Conservation (phyloP, 2,888 invertebrate species). For the Junonia oenone region DNA sequence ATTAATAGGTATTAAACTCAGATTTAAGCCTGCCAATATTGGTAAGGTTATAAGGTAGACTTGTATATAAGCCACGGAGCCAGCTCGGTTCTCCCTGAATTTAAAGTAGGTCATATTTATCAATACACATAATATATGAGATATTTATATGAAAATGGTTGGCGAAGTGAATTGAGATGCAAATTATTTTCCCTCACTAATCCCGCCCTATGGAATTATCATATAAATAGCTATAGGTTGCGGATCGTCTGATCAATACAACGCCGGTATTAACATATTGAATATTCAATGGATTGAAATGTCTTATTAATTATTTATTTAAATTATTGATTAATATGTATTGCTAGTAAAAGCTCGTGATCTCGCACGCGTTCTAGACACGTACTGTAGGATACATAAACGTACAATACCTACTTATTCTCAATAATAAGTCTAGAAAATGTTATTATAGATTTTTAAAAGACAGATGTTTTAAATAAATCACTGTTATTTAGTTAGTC, state of each 20-base stretch:
- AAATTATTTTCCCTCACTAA: conserved; percentile 25
- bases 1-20: no score
- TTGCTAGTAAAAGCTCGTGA: not conserved
- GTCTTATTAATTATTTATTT: not conserved
- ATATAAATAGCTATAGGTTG: conserved; percentile 20
- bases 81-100: no score
- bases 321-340: not conserved
- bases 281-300: conserved; percentile 13
- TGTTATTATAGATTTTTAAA: no score
- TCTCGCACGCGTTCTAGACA: no score
- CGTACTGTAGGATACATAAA: no score
- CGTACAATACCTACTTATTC: no score
- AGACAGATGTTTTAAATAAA: no score
- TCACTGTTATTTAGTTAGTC: not conserved
- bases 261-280: conserved; percentile 15
- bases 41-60: not conserved
- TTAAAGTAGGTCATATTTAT: no score
- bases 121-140: not conserved
- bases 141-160: not conserved
- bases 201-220: conserved; percentile 21
- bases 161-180: conserved; percentile 21
- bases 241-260: conserved; percentile 12
- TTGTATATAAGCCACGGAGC: no score
- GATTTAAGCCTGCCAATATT: no score
- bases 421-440: no score